Base-by-base conservation (phyloP, 2,113 vertebrate genomes). In the Coturnix japonica region DNA sequence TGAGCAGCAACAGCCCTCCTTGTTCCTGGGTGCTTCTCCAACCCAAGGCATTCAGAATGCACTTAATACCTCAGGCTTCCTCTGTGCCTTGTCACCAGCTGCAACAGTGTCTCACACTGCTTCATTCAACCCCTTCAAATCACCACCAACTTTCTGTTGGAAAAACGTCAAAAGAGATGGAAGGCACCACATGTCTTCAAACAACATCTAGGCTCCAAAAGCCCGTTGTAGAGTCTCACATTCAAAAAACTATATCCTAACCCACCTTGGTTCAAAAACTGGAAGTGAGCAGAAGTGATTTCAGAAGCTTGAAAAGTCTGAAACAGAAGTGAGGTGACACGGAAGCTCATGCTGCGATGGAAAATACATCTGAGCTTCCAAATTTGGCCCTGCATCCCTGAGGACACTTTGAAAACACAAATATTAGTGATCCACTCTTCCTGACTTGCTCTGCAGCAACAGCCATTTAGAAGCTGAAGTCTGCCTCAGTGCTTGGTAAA, bases 161-260 rank as follows among this genome's bases (percentile, higher is more conserved):
- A 77, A 86, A 72, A 0, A 1, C 43, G 61, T 25, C 73, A n/a
- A 44, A 80, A 59, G 60, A 63, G 37, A 59, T 0, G 70, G 51
- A 85, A 78, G 57, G 53, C 80, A 78, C 41, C 35, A 49, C 51
- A 51, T 18, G 54, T 10, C 61, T 71, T 86, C 77, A 67, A 65
- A 85, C 13, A 44, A 85, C 9, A 1, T 41, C 0, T 23, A 13
- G 54, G 15, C 17, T 22, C 54, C 12, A 23, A 63, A 46, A 85
- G 39, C 18, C 5, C 12, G 2, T 4, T n/a, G 6, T 1, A 54
- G 30, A 64, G 18, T 47, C 28, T 71, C 0, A 0, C 9, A 25
- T 37, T 31, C 19, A 80, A 82, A 87, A 89, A 73, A 74, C 9
- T 1, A 33, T 2, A 83, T 16, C 37, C 72, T 88, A 74, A 44